These are phyloP conservation scores for Aradus depressus DNA, from an alignment of 2,888 invertebrate genomes.

Conservation along the genomic window DNA sequence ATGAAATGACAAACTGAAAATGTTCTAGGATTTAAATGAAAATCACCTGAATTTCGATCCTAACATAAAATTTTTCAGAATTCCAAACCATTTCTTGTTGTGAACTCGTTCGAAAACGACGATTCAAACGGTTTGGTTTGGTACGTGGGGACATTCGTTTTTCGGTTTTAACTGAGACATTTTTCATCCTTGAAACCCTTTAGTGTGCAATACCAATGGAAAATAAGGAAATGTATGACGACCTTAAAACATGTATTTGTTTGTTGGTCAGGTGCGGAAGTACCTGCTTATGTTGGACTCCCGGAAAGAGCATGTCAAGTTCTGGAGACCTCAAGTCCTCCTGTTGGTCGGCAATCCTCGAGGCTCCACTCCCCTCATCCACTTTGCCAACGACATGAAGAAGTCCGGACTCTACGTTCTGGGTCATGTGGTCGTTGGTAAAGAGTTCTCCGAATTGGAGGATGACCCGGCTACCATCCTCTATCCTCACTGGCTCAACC, in stretches of 20 bases:
- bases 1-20: too few relatives aligned
- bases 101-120: constrained; percentile 3
- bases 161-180: too few relatives aligned
- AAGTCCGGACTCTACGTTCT: constrained; percentile 83
- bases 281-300: constrained; percentile 90
- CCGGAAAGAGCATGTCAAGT: constrained; percentile 96
- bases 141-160: too few relatives aligned
- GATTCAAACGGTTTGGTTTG: background rate
- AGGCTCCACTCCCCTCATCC: constrained; percentile 79
- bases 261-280: constrained; percentile 62
- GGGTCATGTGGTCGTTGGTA: constrained; percentile 67
- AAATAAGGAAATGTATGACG: background rate
- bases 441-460: constrained; percentile 40
- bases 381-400: constrained; percentile 96
- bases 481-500: constrained; percentile 77
- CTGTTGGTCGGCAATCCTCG: constrained; percentile 85
- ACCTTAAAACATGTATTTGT: background rate
- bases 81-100: too few relatives aligned
- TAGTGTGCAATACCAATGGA: too few relatives aligned
- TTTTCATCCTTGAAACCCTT: too few relatives aligned
- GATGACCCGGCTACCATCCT: constrained; percentile 64
- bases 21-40: too few relatives aligned
- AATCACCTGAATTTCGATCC: too few relatives aligned
- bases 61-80: too few relatives aligned
- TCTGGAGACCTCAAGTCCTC: constrained; percentile 96